Evolutionary conservation across 2,797 vertebrate species (phyloP), one percentile per base, ranked within the genome.

Genomic region (Pseudochaenichthys georgianus): DNA sequence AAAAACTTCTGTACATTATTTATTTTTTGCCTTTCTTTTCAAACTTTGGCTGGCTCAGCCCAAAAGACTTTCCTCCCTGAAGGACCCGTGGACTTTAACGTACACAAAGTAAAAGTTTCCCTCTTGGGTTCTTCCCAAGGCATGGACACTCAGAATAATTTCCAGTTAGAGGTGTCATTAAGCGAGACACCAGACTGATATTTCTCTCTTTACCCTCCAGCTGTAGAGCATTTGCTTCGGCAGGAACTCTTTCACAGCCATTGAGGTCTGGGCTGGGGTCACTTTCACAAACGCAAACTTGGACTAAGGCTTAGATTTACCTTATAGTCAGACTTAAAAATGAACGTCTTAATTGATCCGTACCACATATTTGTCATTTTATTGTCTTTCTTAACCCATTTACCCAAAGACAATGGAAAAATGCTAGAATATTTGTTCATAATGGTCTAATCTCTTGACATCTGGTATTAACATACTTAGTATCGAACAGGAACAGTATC

Each of bases 151-250:
- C 51, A 16, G 50, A 64, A 46, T 77, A 63, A 28, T 53, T 65
- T 43, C 61, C 23, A 42, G 80, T 70, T 46, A 50, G 52, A 71
- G n/a, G 31, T 71, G 70, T 67, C 63, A 50, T 3, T 54, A 19
- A 65, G 43, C 10, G 46, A 67, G 46, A 73, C 0, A 41, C 8
- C 1, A 23, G 51, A 23, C 52, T 13, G 51, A 0, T 3, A 45
- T 41, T 46, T 3, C 17, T 63, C 4, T 50, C 16, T 31, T 13
- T 3, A 64, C 54, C 34, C 51, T 68, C 13, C 21, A 16, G 28
- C 9, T 68, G 64, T 68, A 5, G 51, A 4, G 57, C 5, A 17
- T 52, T 57, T 58, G 19, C 41, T 61, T 47, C 41, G 4, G 45
- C 43, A 21, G 7, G 8, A 62, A n/a, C 34, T 57, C 13, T 23